phyloP scores from a whole-genome alignment of 2,797 vertebrate species.

The Manis javanica region DNA sequence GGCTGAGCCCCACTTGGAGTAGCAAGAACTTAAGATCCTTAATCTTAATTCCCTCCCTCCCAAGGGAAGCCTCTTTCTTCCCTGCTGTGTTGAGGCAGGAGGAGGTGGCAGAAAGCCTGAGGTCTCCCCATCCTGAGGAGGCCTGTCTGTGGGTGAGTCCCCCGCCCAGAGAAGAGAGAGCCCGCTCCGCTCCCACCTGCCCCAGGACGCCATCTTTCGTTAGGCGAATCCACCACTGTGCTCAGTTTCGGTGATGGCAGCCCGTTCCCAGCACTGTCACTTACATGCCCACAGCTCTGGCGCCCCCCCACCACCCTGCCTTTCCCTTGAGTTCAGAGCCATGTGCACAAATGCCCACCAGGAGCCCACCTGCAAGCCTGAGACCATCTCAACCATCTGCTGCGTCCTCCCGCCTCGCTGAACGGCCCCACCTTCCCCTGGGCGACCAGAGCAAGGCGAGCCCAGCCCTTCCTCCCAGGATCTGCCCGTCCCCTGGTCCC shows the following conservation, averaged over 20 bases:
- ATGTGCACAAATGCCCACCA: rapidly evolving
- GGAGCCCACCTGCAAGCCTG: background rate
- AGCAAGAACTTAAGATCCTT: too few species aligned
- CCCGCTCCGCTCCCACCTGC: background rate
- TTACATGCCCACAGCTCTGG: rapidly evolving
- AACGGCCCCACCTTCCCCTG: too few species aligned
- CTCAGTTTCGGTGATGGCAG: rapidly evolving
- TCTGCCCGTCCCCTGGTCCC: background rate
- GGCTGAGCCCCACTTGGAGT: background rate
- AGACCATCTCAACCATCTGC: background rate
- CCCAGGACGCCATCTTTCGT: background rate
- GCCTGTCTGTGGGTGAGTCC: background rate
- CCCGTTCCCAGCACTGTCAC: rapidly evolving
- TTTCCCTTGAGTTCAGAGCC: background rate
- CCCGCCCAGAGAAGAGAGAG: background rate
- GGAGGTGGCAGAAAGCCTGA: background rate
- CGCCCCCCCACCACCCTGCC: rapidly evolving
- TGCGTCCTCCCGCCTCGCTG: rapidly evolving
- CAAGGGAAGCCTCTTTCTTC: background rate
- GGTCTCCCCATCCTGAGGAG: too few species aligned
- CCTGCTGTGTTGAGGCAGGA: background rate
- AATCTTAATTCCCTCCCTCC: too few species aligned
- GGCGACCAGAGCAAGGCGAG: background rate
- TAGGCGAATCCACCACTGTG: rapidly evolving
- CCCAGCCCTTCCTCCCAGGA: background rate